phyloP scores from a whole-genome alignment of 2,888 invertebrate species.

The Apodemia mormo region DNA sequence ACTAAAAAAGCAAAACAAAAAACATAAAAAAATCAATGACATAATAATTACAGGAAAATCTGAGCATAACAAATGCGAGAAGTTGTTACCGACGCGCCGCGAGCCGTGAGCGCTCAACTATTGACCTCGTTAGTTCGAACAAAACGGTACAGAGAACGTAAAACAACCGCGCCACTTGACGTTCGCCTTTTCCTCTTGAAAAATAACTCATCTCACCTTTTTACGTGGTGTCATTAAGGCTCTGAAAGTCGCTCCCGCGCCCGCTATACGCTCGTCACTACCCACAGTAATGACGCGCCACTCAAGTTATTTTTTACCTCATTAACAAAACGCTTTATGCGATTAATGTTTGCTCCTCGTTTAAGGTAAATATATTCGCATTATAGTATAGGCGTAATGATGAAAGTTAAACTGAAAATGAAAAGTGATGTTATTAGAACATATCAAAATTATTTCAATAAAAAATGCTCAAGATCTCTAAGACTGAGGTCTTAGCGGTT shows the following conservation, averaged over 20 bases:
- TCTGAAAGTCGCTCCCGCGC: slow-evolving; percentile 46
- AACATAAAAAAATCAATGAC: slow-evolving; percentile 12
- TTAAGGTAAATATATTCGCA: slow-evolving; percentile 43
- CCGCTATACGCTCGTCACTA: slow-evolving; percentile 37
- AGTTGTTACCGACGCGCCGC: slow-evolving; percentile 56
- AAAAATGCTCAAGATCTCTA: too few relatives aligned
- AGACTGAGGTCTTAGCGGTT: too few relatives aligned
- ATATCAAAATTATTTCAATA: too few relatives aligned
- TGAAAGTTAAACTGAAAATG: slow-evolving; percentile 21
- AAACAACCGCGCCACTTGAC: slow-evolving; percentile 74
- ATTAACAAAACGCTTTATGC: slow-evolving; percentile 60
- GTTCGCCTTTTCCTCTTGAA: slow-evolving; percentile 80
- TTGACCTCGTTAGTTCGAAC: slow-evolving; percentile 79
- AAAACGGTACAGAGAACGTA: slow-evolving; percentile 65
- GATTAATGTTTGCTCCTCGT: slow-evolving; percentile 44
- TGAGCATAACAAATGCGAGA: slow-evolving; percentile 45
- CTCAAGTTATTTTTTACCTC: slow-evolving; percentile 65
- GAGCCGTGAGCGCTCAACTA: slow-evolving; percentile 61
- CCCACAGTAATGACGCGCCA: slow-evolving; percentile 57
- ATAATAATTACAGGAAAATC: slow-evolving; percentile 30
- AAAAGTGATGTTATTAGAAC: neutral
- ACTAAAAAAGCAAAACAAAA: neutral
- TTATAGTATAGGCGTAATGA: slow-evolving; percentile 36
- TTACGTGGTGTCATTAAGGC: slow-evolving; percentile 78
- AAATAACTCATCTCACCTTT: slow-evolving; percentile 78